Percentiles rank a stretch among this genome's conserved stretches.
These are phyloP conservation scores for Rapana venosa DNA, from an alignment of 2,888 invertebrate species.

Conservation along the genomic window DNA sequence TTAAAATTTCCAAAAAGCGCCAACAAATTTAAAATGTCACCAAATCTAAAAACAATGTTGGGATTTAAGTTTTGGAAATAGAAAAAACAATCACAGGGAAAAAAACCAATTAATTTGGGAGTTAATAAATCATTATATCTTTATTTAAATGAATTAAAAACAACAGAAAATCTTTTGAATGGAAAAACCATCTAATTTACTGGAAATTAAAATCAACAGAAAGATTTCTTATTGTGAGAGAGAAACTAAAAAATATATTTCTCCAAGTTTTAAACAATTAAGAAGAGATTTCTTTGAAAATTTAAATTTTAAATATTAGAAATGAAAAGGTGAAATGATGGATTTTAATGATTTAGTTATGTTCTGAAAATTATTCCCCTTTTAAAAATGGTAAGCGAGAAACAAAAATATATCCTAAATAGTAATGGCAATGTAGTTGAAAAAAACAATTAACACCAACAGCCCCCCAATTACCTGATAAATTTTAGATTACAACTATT, in stretches of 20 bases:
- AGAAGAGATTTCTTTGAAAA: not conserved
- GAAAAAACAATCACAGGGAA: not conserved
- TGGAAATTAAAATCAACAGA: conserved; percentile 38
- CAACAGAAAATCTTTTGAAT: conserved; percentile 53
- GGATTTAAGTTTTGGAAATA: not conserved
- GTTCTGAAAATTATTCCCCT: conserved; percentile 43
- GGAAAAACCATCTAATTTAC: conserved; percentile 51
- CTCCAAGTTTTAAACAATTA: not conserved
- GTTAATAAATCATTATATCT: not conserved
- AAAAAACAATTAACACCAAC: conserved; percentile 47
- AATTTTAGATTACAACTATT: no score
- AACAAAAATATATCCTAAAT: no score
- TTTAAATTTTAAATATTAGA: conserved; percentile 40
- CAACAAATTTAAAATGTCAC: not conserved
- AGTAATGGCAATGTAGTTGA: no score
- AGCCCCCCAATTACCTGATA: no score
- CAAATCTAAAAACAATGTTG: not conserved
- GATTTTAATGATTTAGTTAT: conserved; percentile 51
- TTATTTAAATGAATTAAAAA: conserved; percentile 48
- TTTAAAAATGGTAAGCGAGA: no score
- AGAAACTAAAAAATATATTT: not conserved
- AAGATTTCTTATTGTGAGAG: not conserved
- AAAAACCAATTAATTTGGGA: not conserved
- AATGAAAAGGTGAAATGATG: conserved; percentile 43
- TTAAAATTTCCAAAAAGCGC: not conserved